A percentile compares a stretch with the other conserved stretches of the same genome.
phyloP scores from a whole-genome alignment of 2,797 vertebrate species.

The Poeciliopsis infans region DNA sequence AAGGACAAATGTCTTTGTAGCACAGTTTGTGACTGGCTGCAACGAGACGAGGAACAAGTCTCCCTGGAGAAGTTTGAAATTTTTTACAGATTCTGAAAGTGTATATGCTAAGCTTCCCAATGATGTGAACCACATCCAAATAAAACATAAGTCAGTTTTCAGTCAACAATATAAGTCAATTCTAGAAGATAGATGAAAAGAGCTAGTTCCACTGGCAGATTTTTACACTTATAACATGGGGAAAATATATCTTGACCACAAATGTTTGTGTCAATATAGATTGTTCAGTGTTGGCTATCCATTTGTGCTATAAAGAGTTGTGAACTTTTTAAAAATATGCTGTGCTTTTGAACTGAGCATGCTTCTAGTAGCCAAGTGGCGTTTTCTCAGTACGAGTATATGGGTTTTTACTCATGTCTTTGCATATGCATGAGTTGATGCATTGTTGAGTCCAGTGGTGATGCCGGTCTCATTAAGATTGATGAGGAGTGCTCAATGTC shows the following conservation, averaged over 20 bases:
- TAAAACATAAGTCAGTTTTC: no score
- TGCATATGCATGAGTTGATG: constrained; percentile 35
- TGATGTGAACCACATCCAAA: no score
- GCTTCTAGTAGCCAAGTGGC: constrained; percentile 7
- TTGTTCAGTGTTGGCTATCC: background rate
- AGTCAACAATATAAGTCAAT: no score
- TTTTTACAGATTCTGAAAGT: no score
- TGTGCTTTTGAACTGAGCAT: background rate
- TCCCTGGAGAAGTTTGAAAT: no score
- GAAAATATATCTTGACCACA: no score
- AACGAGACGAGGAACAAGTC: no score
- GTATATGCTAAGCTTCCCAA: no score
- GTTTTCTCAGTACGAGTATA: constrained; percentile 11
- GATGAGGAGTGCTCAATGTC: constrained; percentile 77
- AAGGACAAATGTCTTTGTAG: background rate
- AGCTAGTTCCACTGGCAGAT: no score
- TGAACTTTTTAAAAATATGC: background rate
- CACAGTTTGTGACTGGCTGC: background rate
- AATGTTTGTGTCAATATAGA: background rate
- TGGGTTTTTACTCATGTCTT: constrained; percentile 34
- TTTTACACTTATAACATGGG: no score
- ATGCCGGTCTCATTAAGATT: constrained; percentile 78
- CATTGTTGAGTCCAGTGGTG: constrained; percentile 71
- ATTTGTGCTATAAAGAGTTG: background rate
- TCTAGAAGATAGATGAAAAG: no score